Base-by-base conservation (phyloP, 2,113 vertebrate genomes). In the Recurvirostra avosetta region DNA sequence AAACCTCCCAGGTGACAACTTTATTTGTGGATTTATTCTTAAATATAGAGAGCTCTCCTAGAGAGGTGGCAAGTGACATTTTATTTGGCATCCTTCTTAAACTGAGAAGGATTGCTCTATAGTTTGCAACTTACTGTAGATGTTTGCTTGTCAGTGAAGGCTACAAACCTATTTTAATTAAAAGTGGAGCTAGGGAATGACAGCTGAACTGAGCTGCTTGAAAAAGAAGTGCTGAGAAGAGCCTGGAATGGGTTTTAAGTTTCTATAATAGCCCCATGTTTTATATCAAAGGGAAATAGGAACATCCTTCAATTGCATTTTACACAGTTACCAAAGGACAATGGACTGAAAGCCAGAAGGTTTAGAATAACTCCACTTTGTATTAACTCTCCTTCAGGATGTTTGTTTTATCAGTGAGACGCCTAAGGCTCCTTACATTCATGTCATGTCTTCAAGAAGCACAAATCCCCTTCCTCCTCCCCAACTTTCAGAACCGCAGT, bases 251-350 rank as follows among this genome's bases (percentile, higher is more conserved):
- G 93, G 77, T 76, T 96, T 95, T 82, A 76, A 92, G 92, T 94
- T 97, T 92, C 81, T 95, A 58, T 76, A 94, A 94, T 74, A 94
- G 93, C 58, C 76, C 91, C 66, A 15, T 21, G 71, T 73, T 94
- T 95, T 67, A 76, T 90, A 86, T 94, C 94, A 92, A 94, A 95
- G 95, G 86, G 67, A 91, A 95, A 88, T 5, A 29, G 86, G 90
- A 97, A 92, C 89, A 91, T 71, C 91, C 62, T 90, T 84, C 92
- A 89, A 19, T 70, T 92, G 94, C 93, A 94, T 96, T 97, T 97
- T 55, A 53, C 80, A 70, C 83, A 70, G 90, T 66, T 61, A 65
- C 40, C n/a, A 10, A 66, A 66, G 82, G 76, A 97, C 90, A 96
- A 94, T 78, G 82, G 68, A 45, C 70, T 66, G 26, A 49, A 22